Conservation (phyloP, 2,888 invertebrate genomes). For the Chromoteleia sp. region DNA sequence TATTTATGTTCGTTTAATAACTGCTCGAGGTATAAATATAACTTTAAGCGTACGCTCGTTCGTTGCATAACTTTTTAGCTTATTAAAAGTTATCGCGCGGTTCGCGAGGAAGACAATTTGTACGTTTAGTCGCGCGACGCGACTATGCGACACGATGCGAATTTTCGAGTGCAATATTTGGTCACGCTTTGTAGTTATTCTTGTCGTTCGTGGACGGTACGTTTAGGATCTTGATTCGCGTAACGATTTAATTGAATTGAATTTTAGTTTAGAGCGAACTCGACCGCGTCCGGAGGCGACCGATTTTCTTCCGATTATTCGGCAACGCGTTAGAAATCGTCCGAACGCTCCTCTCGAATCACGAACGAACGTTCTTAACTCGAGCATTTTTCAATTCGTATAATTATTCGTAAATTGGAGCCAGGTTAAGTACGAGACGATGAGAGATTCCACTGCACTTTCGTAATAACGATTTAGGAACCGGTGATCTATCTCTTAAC, state of each 20-base stretch:
- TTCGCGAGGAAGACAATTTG: constrained; percentile 41
- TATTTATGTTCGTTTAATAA: constrained; percentile 39
- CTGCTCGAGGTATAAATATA: constrained; percentile 30
- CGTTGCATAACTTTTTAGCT: constrained; percentile 55
- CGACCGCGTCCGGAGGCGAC: too few species aligned
- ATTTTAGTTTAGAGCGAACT: too few species aligned
- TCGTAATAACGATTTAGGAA: constrained; percentile 12
- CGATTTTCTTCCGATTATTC: too few species aligned
- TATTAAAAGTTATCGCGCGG: constrained; percentile 56
- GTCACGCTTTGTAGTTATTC: constrained; percentile 7
- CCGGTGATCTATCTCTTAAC: constrained; percentile 1
- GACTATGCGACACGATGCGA: constrained; percentile 32
- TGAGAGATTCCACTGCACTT: constrained; percentile 6
- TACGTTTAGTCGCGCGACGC: constrained; percentile 26
- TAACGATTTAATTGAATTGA: too few species aligned
- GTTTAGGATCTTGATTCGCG: too few species aligned
- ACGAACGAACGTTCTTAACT: too few species aligned
- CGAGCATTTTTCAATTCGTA: too few species aligned
- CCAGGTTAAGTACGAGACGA: too few species aligned
- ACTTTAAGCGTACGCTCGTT: constrained; percentile 40
- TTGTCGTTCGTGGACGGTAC: too few species aligned
- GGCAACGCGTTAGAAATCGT: too few species aligned
- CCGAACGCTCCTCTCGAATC: too few species aligned
- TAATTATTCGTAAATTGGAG: too few species aligned
- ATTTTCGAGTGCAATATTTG: constrained; percentile 6